phyloP scores from a whole-genome alignment of 2,797 vertebrate species.

The Linurgus olivaceus region DNA sequence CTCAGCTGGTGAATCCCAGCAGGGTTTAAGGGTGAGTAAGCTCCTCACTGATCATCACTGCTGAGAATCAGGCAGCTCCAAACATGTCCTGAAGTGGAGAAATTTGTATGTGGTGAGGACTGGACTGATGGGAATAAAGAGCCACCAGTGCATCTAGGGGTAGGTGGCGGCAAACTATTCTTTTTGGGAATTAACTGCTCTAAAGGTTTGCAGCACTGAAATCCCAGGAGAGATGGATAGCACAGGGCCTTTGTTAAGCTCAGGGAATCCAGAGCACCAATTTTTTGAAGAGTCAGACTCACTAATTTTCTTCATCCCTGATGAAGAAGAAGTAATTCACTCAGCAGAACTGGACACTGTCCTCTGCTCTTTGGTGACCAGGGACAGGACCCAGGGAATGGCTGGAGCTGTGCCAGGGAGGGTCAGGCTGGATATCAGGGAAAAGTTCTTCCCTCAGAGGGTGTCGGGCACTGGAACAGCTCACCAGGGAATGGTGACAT shows the following conservation, averaged over 20 bases:
- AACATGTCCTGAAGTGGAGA: slow-evolving; percentile 22
- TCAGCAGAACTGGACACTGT: not conserved
- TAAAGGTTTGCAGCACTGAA: not conserved
- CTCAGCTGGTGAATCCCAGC: not conserved
- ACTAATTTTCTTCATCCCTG: not conserved
- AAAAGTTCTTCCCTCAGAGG: not conserved
- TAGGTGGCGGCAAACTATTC: not conserved
- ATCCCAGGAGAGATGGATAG: not conserved
- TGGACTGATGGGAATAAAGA: not conserved
- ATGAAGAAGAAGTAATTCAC: not conserved
- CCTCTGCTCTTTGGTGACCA: not conserved
- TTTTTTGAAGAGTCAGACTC: not conserved
- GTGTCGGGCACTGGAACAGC: rapidly evolving
- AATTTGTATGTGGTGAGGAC: not conserved
- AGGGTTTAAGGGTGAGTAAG: slow-evolving; percentile 26
- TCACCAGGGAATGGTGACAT: no score
- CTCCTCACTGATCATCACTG: not conserved
- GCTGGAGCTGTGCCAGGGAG: not conserved
- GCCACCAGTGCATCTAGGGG: not conserved
- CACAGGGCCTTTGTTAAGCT: not conserved
- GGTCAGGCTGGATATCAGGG: rapidly evolving
- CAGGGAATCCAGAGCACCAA: rapidly evolving
- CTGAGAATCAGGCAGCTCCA: slow-evolving; percentile 14
- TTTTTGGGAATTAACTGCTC: not conserved
- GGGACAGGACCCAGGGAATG: not conserved